Base-by-base conservation (phyloP, 2,888 invertebrate genomes). In the Lutraria lutraria region DNA sequence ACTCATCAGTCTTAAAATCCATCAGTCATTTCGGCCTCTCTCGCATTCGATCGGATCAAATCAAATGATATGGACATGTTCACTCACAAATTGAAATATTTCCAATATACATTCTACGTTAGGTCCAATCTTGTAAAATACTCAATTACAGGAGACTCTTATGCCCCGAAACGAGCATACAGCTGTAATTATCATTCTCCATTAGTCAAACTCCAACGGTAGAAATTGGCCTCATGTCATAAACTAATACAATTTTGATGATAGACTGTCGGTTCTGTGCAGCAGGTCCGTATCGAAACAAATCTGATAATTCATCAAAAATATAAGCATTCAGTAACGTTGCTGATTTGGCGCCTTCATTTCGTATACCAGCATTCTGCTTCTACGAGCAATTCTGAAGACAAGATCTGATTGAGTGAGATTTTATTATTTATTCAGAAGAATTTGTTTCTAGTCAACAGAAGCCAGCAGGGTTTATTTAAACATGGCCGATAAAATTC, bases 61-160 rank as follows among this genome's bases (percentile, higher is more conserved):
- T 85, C 85, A 88, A 85, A 88, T 88, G 88, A 85, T 88, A 88
- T 82, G 88, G 88, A 53, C 68, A 43, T 76, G 85, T 88, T 85
- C 85, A 85, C 85, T 56, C 72, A 76, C 85, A 88, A 88, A 88
- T 88, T 88, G 85, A 88, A 88, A 88, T 81, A 88, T 88, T 56
- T 85, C 85, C 81, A 54, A 85, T 85, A 85, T 85, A 88, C 43
- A 72, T 81, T 85, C 76, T 54, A 81, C 52, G 82, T 68, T 56
- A 68, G 29, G 81, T 34, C 88, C 88, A 88, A 88, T 82, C 85
- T 85, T 88, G 85, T 88, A 88, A 88, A 88, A 88, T 88, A 85
- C 88, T 82, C 88, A 88, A 88, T 88, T 88, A 88, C 60, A 60
- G 15, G 72, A 72, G 68, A 83, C 29, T 76, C 56, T 25, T 87